Conservation (phyloP, 2,888 invertebrate species). For the Luperina testacea region DNA sequence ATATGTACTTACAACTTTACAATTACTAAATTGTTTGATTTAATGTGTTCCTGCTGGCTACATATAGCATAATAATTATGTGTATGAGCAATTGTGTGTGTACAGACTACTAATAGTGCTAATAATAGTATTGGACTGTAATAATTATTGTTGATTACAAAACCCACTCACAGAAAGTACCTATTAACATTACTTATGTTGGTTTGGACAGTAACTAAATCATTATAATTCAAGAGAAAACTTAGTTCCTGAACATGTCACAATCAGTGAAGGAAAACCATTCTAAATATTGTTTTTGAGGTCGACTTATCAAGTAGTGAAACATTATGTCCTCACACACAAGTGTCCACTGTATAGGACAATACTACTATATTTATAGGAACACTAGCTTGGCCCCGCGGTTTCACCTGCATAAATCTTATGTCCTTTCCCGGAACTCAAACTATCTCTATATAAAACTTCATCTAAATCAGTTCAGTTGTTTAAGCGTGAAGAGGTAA, state of each 20-base stretch:
- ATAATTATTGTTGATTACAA: slow-evolving; percentile 18
- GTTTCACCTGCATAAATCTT: too few relatives aligned
- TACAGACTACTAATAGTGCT: slow-evolving; percentile 26
- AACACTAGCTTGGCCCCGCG: not conserved
- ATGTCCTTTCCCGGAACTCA: too few relatives aligned
- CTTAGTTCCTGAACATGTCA: slow-evolving; percentile 39
- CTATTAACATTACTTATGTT: not conserved
- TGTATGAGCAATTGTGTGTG: slow-evolving; percentile 23
- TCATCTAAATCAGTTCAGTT: too few relatives aligned
- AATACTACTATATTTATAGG: slow-evolving; percentile 44
- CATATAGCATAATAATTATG: not conserved
- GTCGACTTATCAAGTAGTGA: slow-evolving; percentile 50
- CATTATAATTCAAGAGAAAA: slow-evolving; percentile 41
- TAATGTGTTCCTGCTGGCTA: slow-evolving; percentile 10
- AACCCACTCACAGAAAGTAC: not conserved
- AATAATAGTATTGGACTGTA: slow-evolving; percentile 31
- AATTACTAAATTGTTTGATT: slow-evolving; percentile 16
- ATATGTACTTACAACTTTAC: not conserved
- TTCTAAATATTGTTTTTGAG: slow-evolving; percentile 58
- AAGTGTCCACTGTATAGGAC: slow-evolving; percentile 24
- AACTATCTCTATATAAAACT: too few relatives aligned
- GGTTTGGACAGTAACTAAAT: slow-evolving; percentile 2
- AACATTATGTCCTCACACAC: slow-evolving; percentile 33
- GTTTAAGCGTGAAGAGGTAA: too few relatives aligned
- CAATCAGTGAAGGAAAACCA: slow-evolving; percentile 60